These are phyloP conservation scores for Forbesichthys agassizii DNA, from an alignment of 2,113 vertebrate genomes.

Conservation along the genomic window DNA sequence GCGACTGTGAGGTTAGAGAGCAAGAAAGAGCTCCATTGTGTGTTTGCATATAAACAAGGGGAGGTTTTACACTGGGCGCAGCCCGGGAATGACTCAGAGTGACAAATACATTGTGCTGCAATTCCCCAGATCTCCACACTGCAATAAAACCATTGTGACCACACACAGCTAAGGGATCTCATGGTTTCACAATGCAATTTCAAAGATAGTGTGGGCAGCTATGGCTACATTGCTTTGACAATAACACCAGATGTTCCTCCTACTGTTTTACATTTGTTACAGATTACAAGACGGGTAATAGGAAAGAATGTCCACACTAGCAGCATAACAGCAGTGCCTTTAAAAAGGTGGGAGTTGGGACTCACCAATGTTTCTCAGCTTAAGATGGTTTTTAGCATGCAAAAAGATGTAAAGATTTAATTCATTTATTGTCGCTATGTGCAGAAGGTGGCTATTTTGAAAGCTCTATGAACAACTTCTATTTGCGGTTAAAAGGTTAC, in stretches of 20 bases:
- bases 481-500: no score
- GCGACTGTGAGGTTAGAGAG: constrained; percentile 58
- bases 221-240: constrained; percentile 20
- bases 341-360: no score
- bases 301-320: background rate
- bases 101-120: constrained; percentile 56
- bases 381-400: no score
- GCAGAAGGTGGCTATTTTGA: no score
- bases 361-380: no score
- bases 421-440: no score
- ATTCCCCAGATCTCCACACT: constrained; percentile 41
- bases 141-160: constrained; percentile 47
- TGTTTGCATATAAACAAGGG: constrained; percentile 65
- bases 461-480: no score
- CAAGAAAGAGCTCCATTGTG: constrained; percentile 68
- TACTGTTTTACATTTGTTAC: constrained; percentile 21
- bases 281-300: background rate
- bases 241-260: constrained; percentile 61
- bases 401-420: no score
- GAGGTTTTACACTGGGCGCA: constrained; percentile 50
- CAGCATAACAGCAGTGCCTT: no score
- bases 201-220: constrained; percentile 44
- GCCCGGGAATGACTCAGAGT: constrained; percentile 65
- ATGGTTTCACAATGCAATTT: constrained; percentile 44
- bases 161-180: constrained; percentile 40